These are phyloP conservation scores for Antechinus stuartii DNA, from an alignment of 2,113 vertebrate genomes.

Conservation along the genomic window DNA sequence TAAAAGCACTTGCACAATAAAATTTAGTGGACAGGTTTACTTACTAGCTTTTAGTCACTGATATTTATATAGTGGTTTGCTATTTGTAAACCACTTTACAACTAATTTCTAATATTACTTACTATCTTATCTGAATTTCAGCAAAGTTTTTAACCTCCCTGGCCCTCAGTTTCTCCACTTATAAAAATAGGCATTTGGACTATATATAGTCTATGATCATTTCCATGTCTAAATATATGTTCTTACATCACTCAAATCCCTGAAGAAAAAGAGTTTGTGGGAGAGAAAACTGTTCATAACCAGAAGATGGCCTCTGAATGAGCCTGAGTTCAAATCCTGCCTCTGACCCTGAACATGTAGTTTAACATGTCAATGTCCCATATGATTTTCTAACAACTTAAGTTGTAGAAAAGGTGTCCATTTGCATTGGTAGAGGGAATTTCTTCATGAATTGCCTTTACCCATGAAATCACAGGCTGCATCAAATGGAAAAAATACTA, in stretches of 20 bases:
- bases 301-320: neutral
- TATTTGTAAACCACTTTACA: neutral
- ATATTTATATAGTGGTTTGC: neutral
- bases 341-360: neutral
- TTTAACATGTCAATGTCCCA: neutral
- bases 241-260: neutral
- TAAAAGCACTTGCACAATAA: constrained; percentile 44
- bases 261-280: neutral
- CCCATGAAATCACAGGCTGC: neutral
- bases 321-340: neutral
- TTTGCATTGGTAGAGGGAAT: neutral
- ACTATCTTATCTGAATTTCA: neutral
- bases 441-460: neutral
- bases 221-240: constrained; percentile 14
- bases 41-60: neutral
- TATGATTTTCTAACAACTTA: neutral
- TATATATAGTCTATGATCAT: neutral
- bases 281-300: neutral
- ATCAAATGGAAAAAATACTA: neutral
- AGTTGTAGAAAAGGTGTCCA: neutral
- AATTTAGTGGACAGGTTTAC: constrained; percentile 1
- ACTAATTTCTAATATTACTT: neutral
- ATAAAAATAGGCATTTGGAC: neutral
- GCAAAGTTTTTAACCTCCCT: neutral
- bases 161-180: neutral